Conservation (phyloP, 1,140 invertebrate species). For the Cephus cinctus region DNA sequence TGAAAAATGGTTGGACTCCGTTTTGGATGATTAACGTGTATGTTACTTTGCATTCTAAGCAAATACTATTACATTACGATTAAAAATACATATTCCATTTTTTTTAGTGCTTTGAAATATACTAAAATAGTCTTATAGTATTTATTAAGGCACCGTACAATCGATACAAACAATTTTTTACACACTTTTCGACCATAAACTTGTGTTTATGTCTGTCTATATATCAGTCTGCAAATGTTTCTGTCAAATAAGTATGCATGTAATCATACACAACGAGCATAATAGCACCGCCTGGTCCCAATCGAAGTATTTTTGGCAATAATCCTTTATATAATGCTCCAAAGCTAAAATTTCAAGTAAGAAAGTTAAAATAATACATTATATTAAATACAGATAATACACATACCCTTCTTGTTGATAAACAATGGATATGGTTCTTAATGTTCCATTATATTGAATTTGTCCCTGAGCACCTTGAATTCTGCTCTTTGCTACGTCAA, state of each 20-base stretch:
- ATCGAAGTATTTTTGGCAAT: slow-evolving; percentile 82
- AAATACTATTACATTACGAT: too few species aligned
- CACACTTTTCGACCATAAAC: too few species aligned
- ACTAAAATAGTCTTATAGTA: too few species aligned
- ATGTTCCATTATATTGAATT: slow-evolving; percentile 78
- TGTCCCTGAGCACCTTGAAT: slow-evolving; percentile 87
- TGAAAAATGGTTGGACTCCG: slow-evolving; percentile 46
- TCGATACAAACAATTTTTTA: too few species aligned
- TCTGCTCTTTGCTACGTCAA: slow-evolving; percentile 93
- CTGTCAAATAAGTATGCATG: slow-evolving; percentile 72
- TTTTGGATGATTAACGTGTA: slow-evolving; percentile 42
- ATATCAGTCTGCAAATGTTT: too few species aligned
- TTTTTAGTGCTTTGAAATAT: too few species aligned
- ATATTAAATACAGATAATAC: slow-evolving; percentile 9
- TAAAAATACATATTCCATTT: too few species aligned
- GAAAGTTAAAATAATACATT: slow-evolving; percentile 7
- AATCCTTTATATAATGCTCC: slow-evolving; percentile 88
- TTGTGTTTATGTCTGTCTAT: too few species aligned
- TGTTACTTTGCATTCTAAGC: too few species aligned
- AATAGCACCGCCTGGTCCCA: slow-evolving; percentile 89
- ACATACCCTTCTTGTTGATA: slow-evolving; percentile 85
- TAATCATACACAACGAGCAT: slow-evolving; percentile 88
- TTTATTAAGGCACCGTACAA: too few species aligned
- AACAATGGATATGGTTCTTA: slow-evolving; percentile 72
- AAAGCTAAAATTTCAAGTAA: slow-evolving; percentile 61